Evolutionary conservation across 2,797 vertebrate genomes (phyloP), one percentile per base, ranked within the genome.

Genomic region (Diglossa cyanea): DNA sequence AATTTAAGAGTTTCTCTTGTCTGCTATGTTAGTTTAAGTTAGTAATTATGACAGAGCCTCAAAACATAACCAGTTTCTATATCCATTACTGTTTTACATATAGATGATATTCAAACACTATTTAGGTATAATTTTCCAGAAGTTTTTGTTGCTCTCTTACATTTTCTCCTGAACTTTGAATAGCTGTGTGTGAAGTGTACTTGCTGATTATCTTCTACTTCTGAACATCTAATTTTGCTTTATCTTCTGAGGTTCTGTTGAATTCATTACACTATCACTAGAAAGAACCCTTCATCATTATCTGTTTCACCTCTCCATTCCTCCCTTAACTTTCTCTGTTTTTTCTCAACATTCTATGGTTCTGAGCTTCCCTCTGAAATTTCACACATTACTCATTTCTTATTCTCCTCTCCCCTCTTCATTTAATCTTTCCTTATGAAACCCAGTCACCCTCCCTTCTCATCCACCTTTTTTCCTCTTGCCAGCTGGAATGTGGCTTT

Each of bases 401-500:
- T 91, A 65, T 45, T 92, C 47, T 79, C 25, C n/a, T 78, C 23
- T 67, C 30, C 19, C 3, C 17, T 73, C 33, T 66, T 91, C 58
- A 87, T 70, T 82, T 87, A 89, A 8, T 60, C 86, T 66, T 79
- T 91, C 17, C 24, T 78, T 89, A 90, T 72, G 75, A 58, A 92
- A 21, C 40, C 16, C 21, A 74, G 57, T 42, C 47, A 51, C 21
- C 23, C 63, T 58, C 61, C 44, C 28, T 80, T 94, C 57, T 92
- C 11, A 39, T 93, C 73, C 60, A 62, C 76, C 50, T 48, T 60
- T 83, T 79, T 58, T 10, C 16, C 37, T 77, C 47, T 48, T 86
- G 79, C 70, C 87, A 96, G 61, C 82, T 94, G 87, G 73, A 94
- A 95, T 45, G 44, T 45, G 79, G 26, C 30, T 86, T 90, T 93